Percentiles rank a stretch among this genome's conserved stretches.
phyloP scores from a whole-genome alignment of 2,888 invertebrate genomes.

The Tipula unca region DNA sequence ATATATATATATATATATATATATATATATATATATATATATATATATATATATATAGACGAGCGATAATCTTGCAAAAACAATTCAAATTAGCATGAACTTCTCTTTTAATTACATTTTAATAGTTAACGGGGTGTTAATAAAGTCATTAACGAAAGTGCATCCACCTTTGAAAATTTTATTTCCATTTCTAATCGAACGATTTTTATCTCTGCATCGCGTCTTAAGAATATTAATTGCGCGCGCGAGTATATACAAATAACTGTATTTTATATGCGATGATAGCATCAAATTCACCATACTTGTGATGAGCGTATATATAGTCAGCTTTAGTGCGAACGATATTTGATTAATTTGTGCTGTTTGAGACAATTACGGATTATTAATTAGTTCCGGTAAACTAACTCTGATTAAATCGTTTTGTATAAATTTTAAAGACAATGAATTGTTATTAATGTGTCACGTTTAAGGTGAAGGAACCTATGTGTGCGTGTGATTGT shows the following conservation, averaged over 20 bases:
- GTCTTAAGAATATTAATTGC: background rate
- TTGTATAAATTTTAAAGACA: background rate
- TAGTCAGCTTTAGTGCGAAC: background rate
- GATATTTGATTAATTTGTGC: background rate
- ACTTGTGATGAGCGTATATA: background rate
- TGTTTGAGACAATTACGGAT: background rate
- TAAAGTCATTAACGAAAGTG: background rate
- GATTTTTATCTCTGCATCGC: background rate
- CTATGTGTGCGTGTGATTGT: too few species aligned
- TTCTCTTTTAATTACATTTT: background rate
- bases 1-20: background rate
- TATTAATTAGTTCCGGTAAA: slow-evolving; percentile 8
- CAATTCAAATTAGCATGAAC: background rate
- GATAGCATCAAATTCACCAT: background rate
- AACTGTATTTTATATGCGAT: background rate
- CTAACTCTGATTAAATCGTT: background rate
- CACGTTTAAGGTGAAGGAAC: background rate
- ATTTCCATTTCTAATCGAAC: background rate
- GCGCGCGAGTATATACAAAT: background rate
- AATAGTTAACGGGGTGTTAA: background rate
- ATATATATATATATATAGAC: too few species aligned
- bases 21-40: background rate
- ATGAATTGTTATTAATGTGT: background rate
- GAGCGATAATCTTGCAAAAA: background rate
- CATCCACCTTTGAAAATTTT: background rate